Evolutionary conservation across 2,113 vertebrate genomes (phyloP).

Genomic region (Ornithorhynchus anatinus): DNA sequence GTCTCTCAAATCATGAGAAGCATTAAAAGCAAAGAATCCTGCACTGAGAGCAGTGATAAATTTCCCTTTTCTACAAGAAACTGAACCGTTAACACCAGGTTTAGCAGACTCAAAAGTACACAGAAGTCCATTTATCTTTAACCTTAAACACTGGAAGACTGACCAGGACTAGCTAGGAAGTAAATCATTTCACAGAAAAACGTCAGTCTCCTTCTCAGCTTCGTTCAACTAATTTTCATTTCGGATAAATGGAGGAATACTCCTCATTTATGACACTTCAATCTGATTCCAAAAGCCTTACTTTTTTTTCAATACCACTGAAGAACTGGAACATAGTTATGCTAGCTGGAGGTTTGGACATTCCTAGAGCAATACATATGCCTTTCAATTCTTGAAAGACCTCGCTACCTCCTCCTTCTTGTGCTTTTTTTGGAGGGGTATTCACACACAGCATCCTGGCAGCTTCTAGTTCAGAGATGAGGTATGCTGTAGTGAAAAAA

Average conservation of each 20-base stretch:
- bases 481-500: slow-evolving; percentile 82
- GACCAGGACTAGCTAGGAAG: slow-evolving; percentile 42
- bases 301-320: slow-evolving; percentile 98
- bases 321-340: slow-evolving; percentile 99
- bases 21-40: too few relatives aligned
- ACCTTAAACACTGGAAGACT: too few relatives aligned
- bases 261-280: slow-evolving; percentile 52
- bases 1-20: too few relatives aligned
- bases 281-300: slow-evolving; percentile 71
- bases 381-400: slow-evolving; percentile 93
- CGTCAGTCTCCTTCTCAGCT: neutral
- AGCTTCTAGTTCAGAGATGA: slow-evolving; percentile 97
- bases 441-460: slow-evolving; percentile 92
- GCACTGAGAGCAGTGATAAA: too few relatives aligned
- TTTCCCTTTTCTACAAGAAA: slow-evolving; percentile 44
- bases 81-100: too few relatives aligned
- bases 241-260: slow-evolving; percentile 48
- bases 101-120: neutral
- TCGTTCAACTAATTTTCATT: slow-evolving; percentile 48
- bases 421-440: slow-evolving; percentile 82
- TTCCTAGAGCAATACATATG: slow-evolving; percentile 94
- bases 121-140: slow-evolving; percentile 29
- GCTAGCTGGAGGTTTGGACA: slow-evolving; percentile 97
- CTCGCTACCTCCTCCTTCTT: slow-evolving; percentile 86
- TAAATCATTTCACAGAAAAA: slow-evolving; percentile 46